phyloP scores from a whole-genome alignment of 1,140 invertebrate species.

The Nasonia longicornis region DNA sequence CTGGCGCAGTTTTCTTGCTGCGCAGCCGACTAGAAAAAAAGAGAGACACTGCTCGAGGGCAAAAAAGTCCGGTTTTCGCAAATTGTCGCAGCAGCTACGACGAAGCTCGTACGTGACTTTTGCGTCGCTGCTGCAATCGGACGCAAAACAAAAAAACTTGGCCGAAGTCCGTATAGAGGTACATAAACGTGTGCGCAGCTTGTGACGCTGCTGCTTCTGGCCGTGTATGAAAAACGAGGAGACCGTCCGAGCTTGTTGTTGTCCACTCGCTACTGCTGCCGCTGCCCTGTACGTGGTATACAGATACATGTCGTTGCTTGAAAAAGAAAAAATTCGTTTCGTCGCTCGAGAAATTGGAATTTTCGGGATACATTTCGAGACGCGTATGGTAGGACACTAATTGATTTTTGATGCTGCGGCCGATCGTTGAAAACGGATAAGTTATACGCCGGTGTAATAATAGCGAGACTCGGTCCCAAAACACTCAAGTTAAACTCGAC shows the following conservation, averaged over 20 bases:
- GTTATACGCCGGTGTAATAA: no score
- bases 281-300: neutral
- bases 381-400: no score
- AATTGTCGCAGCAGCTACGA: slow-evolving; percentile 54
- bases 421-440: no score
- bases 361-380: no score
- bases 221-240: neutral
- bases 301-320: neutral
- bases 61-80: slow-evolving; percentile 53
- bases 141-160: slow-evolving; percentile 52
- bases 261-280: neutral
- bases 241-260: slow-evolving; percentile 2
- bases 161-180: neutral
- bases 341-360: neutral
- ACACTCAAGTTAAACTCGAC: neutral
- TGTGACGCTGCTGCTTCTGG: neutral
- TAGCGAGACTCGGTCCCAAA: no score
- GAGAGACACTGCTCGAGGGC: slow-evolving; percentile 37
- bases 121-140: slow-evolving; percentile 39
- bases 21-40: neutral
- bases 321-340: slow-evolving; percentile 29
- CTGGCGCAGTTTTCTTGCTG: neutral
- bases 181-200: neutral
- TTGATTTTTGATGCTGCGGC: no score
- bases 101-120: slow-evolving; percentile 56